Conservation (phyloP, 35 echinoderm and acorn worm species). For the Diadema setosum region DNA sequence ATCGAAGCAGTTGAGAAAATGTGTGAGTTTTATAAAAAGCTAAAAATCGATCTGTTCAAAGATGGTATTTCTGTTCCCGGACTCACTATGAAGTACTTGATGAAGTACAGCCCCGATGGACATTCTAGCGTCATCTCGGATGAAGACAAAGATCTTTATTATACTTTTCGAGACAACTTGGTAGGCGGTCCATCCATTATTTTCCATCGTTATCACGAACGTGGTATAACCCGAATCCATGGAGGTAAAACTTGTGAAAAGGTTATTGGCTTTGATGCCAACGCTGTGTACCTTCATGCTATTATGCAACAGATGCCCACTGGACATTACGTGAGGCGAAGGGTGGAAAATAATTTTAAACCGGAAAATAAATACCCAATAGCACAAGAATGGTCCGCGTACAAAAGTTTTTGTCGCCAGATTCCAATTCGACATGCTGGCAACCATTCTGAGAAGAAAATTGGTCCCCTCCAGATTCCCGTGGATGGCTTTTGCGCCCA, state of each 20-base stretch:
- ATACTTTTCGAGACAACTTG: constrained; percentile 21
- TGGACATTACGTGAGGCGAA: constrained; percentile 15
- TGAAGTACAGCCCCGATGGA: background rate
- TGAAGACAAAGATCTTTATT: constrained; percentile 43
- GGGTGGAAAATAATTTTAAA: background rate
- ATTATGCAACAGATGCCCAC: constrained; percentile 49
- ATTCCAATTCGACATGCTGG: constrained; percentile 15
- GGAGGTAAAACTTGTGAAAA: constrained; percentile 17
- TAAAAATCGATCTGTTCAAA: background rate
- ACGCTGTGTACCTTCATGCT: constrained; percentile 41
- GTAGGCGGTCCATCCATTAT: constrained; percentile 40
- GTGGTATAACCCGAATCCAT: background rate
- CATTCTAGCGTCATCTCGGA: constrained; percentile 21
- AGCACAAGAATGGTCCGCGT: constrained; percentile 50
- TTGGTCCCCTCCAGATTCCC: background rate
- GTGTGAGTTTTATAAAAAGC: background rate
- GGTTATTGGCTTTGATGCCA: constrained; percentile 60
- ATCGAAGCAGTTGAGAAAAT: constrained; percentile 34
- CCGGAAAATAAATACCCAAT: background rate
- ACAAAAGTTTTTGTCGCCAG: background rate
- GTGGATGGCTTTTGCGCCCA: background rate
- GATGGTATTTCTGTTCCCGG: constrained; percentile 48
- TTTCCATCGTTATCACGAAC: constrained; percentile 14
- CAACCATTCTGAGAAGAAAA: background rate
- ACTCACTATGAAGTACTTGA: constrained; percentile 28